Base-by-base conservation (phyloP, 2,888 invertebrate genomes). In the Nemapogon koenigi region DNA sequence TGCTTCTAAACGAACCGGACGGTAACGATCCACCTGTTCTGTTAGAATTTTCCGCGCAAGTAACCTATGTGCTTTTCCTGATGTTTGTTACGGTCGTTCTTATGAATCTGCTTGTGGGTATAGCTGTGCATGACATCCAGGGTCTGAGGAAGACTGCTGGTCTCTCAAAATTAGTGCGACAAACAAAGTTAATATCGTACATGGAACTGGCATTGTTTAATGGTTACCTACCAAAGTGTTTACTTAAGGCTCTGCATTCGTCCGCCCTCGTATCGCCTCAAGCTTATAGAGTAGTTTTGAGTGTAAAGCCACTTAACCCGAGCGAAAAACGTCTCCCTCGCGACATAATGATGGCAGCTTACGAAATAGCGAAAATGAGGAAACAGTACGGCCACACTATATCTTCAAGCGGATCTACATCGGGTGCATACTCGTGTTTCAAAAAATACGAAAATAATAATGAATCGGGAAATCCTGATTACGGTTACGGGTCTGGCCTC, bases 81-180 rank as follows among this genome's bases (percentile, higher is more conserved):
- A 76, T 92, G 50, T 91, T 92, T 55, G 91, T 92, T 1, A 91
- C 92, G 0, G 90, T 92, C 2, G 90, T 91, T 4, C 71, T 92
- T 29, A 92, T 92, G 91, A 92, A 92, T 65, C 67, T 92, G 1
- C 72, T 92, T 1, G 91, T 92, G 11, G 92, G 92, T 59, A 92
- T 92, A 47, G 92, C 92, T 1, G 92, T 92, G 3, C 91, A 92
- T 51, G 92, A 92, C 55, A 92, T 92, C 41, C 91, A 91, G 58
- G 91, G 91, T 1, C 68, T 92, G 10, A 87, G 91, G 48, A 91
- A 91, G 75, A 91, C 91, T 0, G 92, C 92, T 0, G 91, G 91
- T 0, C 71, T 92, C 1, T 90, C 90, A 0, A 91, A 91, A 54
- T 72, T 92, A 4, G 91, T 92, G 7, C 81, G 91, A 10, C 91